Evolutionary conservation across 53 echinoderm and acorn worm species (phyloP).

Genomic region (Echinarachnius parma): DNA sequence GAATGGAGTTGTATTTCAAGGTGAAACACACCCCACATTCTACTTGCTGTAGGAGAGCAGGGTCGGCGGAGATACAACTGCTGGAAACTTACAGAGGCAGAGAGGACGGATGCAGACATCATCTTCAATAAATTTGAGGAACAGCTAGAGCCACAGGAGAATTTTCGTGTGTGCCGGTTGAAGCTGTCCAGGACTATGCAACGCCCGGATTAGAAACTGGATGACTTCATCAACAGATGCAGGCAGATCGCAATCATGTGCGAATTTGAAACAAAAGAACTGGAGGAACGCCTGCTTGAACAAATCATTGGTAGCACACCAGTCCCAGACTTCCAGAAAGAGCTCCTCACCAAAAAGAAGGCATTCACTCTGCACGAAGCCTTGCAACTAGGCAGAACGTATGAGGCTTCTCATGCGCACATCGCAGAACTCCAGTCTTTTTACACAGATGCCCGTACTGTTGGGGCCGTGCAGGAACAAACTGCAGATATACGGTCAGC

Average conservation of each 20-base stretch:
- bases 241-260: slow-evolving; percentile 27
- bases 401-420: slow-evolving; percentile 45
- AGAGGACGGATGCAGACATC: not conserved
- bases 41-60: slow-evolving; percentile 18
- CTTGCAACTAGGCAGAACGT: slow-evolving; percentile 31
- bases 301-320: slow-evolving; percentile 47
- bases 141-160: slow-evolving; percentile 39
- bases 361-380: slow-evolving; percentile 25
- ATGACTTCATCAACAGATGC: slow-evolving; percentile 54
- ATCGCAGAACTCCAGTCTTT: slow-evolving; percentile 22
- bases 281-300: slow-evolving; percentile 43
- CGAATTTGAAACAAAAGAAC: slow-evolving; percentile 21
- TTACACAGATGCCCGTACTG: not conserved
- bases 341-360: slow-evolving; percentile 14
- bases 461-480: not conserved
- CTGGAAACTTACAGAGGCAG: slow-evolving; percentile 9
- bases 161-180: slow-evolving; percentile 13
- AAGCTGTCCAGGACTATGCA: slow-evolving; percentile 12
- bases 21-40: slow-evolving; percentile 6
- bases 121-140: slow-evolving; percentile 30
- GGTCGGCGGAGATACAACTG: slow-evolving; percentile 20
- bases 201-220: slow-evolving; percentile 12
- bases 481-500: not conserved
- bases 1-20: slow-evolving; percentile 11
- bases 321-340: slow-evolving; percentile 42